Evolutionary conservation across 2,888 invertebrate species (phyloP).

Genomic region (Drosophila algonquin): DNA sequence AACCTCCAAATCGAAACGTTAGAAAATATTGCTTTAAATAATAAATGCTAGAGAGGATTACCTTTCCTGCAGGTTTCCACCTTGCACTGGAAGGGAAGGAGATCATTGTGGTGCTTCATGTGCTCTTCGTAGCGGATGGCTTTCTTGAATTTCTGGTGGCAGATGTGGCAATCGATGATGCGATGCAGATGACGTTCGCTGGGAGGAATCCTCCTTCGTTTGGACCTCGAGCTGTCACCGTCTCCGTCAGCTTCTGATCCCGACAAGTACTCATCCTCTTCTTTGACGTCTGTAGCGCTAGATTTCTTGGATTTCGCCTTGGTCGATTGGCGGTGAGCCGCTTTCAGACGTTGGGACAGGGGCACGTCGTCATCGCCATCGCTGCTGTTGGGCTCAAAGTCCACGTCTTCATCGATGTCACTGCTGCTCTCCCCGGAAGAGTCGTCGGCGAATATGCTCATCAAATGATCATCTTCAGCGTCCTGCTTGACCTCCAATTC

Average conservation of each 20-base stretch:
- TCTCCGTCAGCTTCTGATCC: conserved; percentile 28
- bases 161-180: conserved; percentile 80
- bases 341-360: conserved; percentile 67
- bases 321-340: not conserved
- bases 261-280: conserved; percentile 14
- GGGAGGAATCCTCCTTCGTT: conserved; percentile 65
- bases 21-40: not conserved
- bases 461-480: conserved; percentile 13
- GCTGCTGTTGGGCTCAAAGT: conserved; percentile 68
- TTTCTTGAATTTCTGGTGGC: conserved; percentile 81
- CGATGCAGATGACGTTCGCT: conserved; percentile 73
- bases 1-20: conserved; percentile 43
- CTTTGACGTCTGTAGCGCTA: conserved; percentile 2
- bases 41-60: not conserved
- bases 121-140: conserved; percentile 79
- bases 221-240: conserved; percentile 53
- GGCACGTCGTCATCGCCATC: conserved; percentile 79
- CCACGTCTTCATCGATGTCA: conserved; percentile 62
- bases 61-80: conserved; percentile 77
- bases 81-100: conserved; percentile 79
- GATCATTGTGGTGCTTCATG: conserved; percentile 81
- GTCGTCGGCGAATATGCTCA: conserved; percentile 48
- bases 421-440: conserved; percentile 57
- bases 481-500: conserved; percentile 53
- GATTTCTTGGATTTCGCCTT: conserved; percentile 8